Evolutionary conservation across 2,797 vertebrate genomes (phyloP).

Genomic region (Knipowitschia caucasica): DNA sequence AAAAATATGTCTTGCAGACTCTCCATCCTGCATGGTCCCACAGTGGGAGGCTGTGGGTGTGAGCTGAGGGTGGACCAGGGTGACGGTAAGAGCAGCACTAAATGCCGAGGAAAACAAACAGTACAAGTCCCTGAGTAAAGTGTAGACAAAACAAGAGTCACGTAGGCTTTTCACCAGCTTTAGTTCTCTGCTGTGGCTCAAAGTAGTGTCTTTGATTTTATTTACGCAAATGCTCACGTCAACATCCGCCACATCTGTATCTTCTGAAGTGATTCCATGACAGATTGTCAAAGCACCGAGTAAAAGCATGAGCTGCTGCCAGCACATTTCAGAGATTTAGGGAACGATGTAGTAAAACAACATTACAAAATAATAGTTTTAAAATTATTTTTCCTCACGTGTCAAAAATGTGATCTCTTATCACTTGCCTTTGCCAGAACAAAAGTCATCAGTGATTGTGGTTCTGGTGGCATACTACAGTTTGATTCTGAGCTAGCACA

Average conservation of each 20-base stretch:
- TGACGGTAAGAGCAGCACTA: constrained; percentile 22
- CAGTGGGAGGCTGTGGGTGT: constrained; percentile 21
- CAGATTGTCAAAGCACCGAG: background rate
- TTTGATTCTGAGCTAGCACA: too few relatives aligned
- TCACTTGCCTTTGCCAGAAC: too few relatives aligned
- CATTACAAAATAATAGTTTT: constrained; percentile 11
- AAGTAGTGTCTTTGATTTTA: constrained; percentile 5
- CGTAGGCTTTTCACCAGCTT: constrained; percentile 28
- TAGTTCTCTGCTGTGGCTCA: constrained; percentile 30
- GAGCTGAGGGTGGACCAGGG: constrained; percentile 1
- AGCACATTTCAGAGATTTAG: background rate
- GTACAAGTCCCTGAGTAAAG: constrained; percentile 48
- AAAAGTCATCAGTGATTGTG: too few relatives aligned
- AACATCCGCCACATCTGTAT: background rate
- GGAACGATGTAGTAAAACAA: background rate
- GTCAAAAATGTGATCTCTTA: too few relatives aligned
- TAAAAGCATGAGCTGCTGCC: background rate
- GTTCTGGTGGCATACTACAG: too few relatives aligned
- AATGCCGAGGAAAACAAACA: constrained; percentile 61
- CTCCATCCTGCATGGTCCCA: constrained; percentile 35
- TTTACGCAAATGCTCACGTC: constrained; percentile 6
- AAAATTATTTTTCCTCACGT: too few relatives aligned
- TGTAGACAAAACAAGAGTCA: constrained; percentile 56
- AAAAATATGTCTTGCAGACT: too few relatives aligned
- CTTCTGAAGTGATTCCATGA: background rate